phyloP scores from a whole-genome alignment of 2,888 invertebrate genomes.

The Alcis repandata region DNA sequence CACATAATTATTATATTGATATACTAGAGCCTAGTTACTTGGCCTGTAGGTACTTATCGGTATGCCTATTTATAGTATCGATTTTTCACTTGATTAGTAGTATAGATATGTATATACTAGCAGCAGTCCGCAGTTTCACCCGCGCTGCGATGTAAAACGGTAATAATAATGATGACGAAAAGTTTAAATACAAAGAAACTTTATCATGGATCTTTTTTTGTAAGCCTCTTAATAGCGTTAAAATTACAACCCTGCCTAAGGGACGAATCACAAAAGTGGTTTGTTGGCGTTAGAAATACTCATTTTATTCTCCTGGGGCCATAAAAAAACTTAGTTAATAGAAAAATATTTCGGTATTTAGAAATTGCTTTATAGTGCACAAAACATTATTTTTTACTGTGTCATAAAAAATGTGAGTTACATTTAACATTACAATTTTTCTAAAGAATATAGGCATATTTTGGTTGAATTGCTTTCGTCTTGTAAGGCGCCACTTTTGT shows the following conservation, averaged over 20 bases:
- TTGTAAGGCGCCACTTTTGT: no score
- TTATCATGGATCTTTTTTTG: neutral
- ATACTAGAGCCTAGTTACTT: no score
- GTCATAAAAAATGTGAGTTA: conserved; percentile 16
- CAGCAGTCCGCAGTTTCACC: no score
- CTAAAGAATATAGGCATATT: neutral
- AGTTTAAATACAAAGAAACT: neutral
- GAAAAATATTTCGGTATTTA: conserved; percentile 12
- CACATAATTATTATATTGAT: no score
- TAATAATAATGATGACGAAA: no score
- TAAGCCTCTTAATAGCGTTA: neutral
- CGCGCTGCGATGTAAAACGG: no score
- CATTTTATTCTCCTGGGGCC: neutral
- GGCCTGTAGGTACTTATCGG: no score
- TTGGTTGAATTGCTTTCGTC: no score
- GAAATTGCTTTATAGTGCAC: conserved; percentile 14
- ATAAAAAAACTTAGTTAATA: conserved; percentile 16
- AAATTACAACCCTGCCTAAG: neutral
- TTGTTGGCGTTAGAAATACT: neutral
- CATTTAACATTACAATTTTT: neutral
- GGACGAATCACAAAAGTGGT: neutral
- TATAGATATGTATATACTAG: no score
- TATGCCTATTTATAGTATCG: no score
- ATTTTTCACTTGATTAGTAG: no score
- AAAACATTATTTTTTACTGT: conserved; percentile 26